These are phyloP conservation scores for Macrobrachium rosenbergii DNA, from an alignment of 1,140 invertebrate genomes.

Conservation along the genomic window DNA sequence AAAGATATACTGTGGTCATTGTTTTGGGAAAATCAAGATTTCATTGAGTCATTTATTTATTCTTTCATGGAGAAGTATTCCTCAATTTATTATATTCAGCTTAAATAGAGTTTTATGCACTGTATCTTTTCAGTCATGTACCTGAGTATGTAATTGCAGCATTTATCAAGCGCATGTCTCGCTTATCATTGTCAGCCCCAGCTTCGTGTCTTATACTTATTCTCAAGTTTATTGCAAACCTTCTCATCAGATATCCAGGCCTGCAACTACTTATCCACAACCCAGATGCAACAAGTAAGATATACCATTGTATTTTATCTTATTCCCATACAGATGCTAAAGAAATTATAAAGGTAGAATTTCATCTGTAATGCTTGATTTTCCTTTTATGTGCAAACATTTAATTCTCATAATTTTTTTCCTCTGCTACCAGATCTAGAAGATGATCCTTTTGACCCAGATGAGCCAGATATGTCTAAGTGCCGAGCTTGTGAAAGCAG, in stretches of 20 bases:
- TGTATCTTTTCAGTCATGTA: constrained; percentile 87
- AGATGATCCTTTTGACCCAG: constrained; percentile 85
- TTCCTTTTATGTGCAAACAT: no score
- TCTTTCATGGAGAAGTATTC: neutral
- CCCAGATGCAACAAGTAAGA: constrained; percentile 49
- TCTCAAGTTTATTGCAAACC: constrained; percentile 87
- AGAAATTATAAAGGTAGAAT: neutral
- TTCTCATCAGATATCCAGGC: constrained; percentile 88
- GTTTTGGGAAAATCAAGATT: no score
- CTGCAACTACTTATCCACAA: constrained; percentile 83
- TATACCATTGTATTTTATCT: constrained; percentile 14
- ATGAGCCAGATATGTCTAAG: constrained; percentile 83
- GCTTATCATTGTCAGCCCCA: constrained; percentile 85
- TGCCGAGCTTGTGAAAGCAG: constrained; percentile 87
- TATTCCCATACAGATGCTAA: neutral
- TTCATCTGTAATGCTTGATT: no score
- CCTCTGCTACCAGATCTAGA: constrained; percentile 69
- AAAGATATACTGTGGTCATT: no score
- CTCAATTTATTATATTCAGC: neutral
- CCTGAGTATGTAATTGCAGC: constrained; percentile 92
- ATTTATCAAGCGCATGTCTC: constrained; percentile 89
- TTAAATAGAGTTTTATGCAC: neutral
- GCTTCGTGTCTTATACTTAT: constrained; percentile 84
- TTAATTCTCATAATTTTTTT: neutral
- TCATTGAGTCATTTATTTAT: no score